Evolutionary conservation across 1,140 invertebrate genomes (phyloP), one percentile per base, ranked within the genome.

Genomic region (Lutraria rhynchaena): DNA sequence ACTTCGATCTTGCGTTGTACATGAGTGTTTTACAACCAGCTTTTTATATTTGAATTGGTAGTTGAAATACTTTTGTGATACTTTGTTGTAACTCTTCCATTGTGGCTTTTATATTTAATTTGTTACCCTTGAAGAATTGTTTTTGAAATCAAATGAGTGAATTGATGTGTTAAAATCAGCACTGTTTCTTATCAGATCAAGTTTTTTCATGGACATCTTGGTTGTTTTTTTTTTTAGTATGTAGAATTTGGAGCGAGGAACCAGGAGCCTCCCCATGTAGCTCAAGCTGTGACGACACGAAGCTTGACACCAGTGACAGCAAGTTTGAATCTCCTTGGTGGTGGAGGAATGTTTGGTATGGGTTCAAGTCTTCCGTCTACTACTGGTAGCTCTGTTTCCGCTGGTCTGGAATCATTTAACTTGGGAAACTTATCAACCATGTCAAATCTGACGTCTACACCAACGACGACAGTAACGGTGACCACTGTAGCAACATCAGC

Each of bases 201-300:
- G n/a, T n/a, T n/a, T n/a, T n/a, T n/a, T n/a, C n/a, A n/a, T n/a
- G n/a, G n/a, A n/a, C n/a, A n/a, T n/a, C n/a, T n/a, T n/a, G n/a
- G n/a, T n/a, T 41, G 15, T 41, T 41, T 41, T 41, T 41, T 41
- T 5, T 41, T 41, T 41, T 88, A 94, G 93, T 98, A 97, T 90
- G 95, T 98, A n/a, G 97, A 98, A 88, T 98, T 95, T 91, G 97
- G 97, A 44, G 94, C 96, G 44, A 95, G 96, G 88, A 95, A 95
- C 73, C 95, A 96, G 90, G 98, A 99, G 89, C 98, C 98, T 11
- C 97, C 97, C 3, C 94, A 94, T 22, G 95, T 96, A 0, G 95
- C 61, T 9, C 46, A 81, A 44, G 71, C 85, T 75, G 27, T 74
- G 58, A 80, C 33, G 83, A 58, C 87, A 55, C 65, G 84, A 73